A percentile compares a stretch with the other conserved stretches of the same genome.
These are phyloP conservation scores for Harpagifer antarcticus DNA, from an alignment of 2,797 vertebrate species.

Conservation along the genomic window DNA sequence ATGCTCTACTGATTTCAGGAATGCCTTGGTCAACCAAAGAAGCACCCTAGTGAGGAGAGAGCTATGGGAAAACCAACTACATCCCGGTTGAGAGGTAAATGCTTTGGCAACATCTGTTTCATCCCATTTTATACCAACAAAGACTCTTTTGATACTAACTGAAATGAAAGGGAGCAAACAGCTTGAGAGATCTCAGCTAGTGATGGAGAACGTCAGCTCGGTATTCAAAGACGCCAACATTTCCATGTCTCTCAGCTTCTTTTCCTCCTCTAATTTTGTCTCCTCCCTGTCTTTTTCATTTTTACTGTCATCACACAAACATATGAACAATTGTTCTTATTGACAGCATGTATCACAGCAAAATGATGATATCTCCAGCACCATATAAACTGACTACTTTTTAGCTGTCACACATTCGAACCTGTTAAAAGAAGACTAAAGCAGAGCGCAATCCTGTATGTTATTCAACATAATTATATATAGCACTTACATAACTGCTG, in stretches of 20 bases:
- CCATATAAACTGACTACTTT: slow-evolving; percentile 24
- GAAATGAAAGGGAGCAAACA: slow-evolving; percentile 52
- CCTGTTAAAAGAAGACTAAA: slow-evolving; percentile 35
- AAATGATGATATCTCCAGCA: slow-evolving; percentile 10
- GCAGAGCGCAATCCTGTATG: slow-evolving; percentile 26
- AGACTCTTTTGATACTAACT: slow-evolving; percentile 44
- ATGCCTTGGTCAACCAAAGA: slow-evolving; percentile 57
- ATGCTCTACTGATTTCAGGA: slow-evolving; percentile 76
- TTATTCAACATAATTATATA: slow-evolving; percentile 57
- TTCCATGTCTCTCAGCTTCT: slow-evolving; percentile 20
- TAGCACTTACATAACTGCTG: slow-evolving; percentile 38
- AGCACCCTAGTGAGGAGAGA: slow-evolving; percentile 47
- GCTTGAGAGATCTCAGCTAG: slow-evolving; percentile 39
- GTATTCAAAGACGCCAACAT: slow-evolving; percentile 22
- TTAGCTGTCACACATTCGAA: slow-evolving; percentile 38
- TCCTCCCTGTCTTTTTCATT: slow-evolving; percentile 13
- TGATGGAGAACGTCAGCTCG: slow-evolving; percentile 39
- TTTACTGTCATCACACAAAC: slow-evolving; percentile 11
- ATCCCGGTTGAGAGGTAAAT: slow-evolving; percentile 69
- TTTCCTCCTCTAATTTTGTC: slow-evolving; percentile 17
- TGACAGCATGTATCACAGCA: neutral
- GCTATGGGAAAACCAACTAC: slow-evolving; percentile 50
- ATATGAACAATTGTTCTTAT: slow-evolving; percentile 26
- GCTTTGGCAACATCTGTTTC: slow-evolving; percentile 58
- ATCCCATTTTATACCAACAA: slow-evolving; percentile 52